phyloP scores from a whole-genome alignment of 53 echinoderm and acorn worm genomes.

The Stichopus horrens region DNA sequence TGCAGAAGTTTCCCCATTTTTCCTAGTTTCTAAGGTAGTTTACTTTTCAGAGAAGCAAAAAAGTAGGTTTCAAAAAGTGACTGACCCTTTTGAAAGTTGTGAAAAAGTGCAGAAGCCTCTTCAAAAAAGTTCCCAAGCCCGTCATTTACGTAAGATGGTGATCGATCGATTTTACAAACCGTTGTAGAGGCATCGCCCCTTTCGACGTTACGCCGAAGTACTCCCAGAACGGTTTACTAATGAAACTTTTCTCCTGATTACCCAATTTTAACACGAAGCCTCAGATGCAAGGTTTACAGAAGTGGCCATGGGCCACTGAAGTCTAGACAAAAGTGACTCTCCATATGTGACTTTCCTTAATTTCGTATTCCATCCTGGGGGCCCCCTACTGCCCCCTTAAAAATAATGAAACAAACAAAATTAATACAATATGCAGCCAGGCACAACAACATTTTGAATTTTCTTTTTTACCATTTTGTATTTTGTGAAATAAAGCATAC shows the following conservation, averaged over 20 bases:
- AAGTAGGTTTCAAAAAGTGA: not conserved
- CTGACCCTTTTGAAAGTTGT: not conserved
- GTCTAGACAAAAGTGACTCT: slow-evolving; percentile 30
- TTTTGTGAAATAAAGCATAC: slow-evolving; percentile 25
- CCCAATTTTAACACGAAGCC: slow-evolving; percentile 10
- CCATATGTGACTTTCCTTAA: not conserved
- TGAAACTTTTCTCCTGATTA: slow-evolving; percentile 19
- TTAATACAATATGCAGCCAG: slow-evolving; percentile 20
- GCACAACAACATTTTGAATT: slow-evolving; percentile 19
- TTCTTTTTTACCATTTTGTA: slow-evolving; percentile 6
- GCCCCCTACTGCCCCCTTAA: slow-evolving; percentile 12
- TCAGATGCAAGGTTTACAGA: slow-evolving; percentile 2
- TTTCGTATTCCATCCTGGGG: slow-evolving; percentile 35
- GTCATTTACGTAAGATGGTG: not conserved
- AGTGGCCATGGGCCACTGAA: slow-evolving; percentile 28
- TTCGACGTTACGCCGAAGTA: slow-evolving; percentile 7
- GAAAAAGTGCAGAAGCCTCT: slow-evolving; percentile 13
- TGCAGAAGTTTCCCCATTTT: too few species aligned
- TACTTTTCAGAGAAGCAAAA: too few species aligned
- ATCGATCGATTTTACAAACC: slow-evolving; percentile 22
- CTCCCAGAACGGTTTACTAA: slow-evolving; percentile 32
- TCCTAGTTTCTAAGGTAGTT: too few species aligned
- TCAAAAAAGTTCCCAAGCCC: slow-evolving; percentile 7
- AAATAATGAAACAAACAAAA: slow-evolving; percentile 5
- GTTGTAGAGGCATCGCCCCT: not conserved